A percentile compares a stretch with the other conserved stretches of the same genome.
Evolutionary conservation across 2,888 invertebrate species (phyloP).

Genomic region (Harpagoxenus sublaevis): DNA sequence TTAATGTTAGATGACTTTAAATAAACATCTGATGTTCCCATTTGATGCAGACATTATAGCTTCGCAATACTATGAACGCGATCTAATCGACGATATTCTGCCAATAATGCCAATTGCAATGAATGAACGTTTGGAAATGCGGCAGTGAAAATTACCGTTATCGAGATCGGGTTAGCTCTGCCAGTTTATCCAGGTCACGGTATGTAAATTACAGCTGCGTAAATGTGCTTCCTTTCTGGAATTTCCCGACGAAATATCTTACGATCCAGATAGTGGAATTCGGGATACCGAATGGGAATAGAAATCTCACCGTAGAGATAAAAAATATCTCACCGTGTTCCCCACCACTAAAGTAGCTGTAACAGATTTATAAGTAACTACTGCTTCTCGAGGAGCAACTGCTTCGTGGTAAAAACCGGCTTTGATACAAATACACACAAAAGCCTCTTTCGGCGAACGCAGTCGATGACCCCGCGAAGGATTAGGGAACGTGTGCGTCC

Average conservation of each 20-base stretch:
- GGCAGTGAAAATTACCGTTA: conserved; percentile 48
- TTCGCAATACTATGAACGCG: not conserved
- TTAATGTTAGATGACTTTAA: conserved; percentile 18
- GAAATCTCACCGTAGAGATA: not conserved
- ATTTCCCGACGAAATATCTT: not conserved
- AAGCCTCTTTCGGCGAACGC: conserved; percentile 68
- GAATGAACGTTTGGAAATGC: conserved; percentile 9
- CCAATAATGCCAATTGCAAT: conserved; percentile 5
- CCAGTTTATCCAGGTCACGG: not conserved
- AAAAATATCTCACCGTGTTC: not conserved
- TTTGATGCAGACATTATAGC: not conserved
- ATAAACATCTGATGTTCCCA: conserved; percentile 5
- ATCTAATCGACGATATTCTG: not conserved
- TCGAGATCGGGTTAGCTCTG: not conserved
- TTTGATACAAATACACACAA: conserved; percentile 44
- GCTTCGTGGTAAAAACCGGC: conserved; percentile 54
- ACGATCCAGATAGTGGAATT: not conserved
- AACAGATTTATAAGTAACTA: not conserved
- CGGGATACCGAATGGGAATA: not conserved
- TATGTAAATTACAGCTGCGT: conserved; percentile 14
- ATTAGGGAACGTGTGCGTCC: conserved; percentile 73
- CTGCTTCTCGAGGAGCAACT: not conserved
- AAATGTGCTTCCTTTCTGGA: conserved; percentile 11
- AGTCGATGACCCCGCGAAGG: conserved; percentile 77
- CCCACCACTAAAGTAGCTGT: not conserved